Evolutionary conservation across 37 sponge, comb jelly and placozoan species (phyloP), one percentile per base, ranked within the genome.

Genomic region (Theonella swinhoei): DNA sequence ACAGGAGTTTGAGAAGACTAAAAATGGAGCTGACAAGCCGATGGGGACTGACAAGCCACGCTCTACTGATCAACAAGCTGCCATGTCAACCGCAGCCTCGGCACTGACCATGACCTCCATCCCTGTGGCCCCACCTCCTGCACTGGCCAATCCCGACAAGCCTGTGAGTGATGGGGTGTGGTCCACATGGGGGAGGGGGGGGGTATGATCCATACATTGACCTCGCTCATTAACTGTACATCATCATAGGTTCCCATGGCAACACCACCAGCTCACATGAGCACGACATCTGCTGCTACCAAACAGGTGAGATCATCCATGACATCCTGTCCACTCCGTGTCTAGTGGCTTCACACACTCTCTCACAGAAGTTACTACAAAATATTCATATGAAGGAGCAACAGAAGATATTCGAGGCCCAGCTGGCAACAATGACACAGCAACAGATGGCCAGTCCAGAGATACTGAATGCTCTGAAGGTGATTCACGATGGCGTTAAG

Each of bases 121-220:
- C 14, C 90, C 93, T 20, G 90, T 93, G 25, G 93, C 93, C 32
- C 93, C 93, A 60, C 94, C 94, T 4, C 72, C 87, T 5, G 80
- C 35, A 42, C 62, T 89, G 39, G 84, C 80, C 43, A 93, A 93
- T 39, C 94, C 94, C 20, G 83, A 93, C 39, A 93, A 93, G 41
- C 39, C 75, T 26, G 90, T 89, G 67, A 72, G 89, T 78, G 30
- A n/a, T 36, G 72, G 0, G 9, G 36, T 1, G 39, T 1, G 36
- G 36, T 20, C 72, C 41, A 34, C 3, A 37, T 71, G 41, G 3
- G 33, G 4, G n/a, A 28, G n/a, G n/a, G n/a, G n/a, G n/a, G n/a
- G n/a, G n/a, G n/a, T n/a, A n/a, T n/a, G n/a, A n/a, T n/a, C n/a
- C n/a, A n/a, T n/a, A n/a, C n/a, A n/a, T n/a, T n/a, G n/a, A n/a